Evolutionary conservation across 2,113 vertebrate genomes (phyloP).

Genomic region (Turdus rufiventris): DNA sequence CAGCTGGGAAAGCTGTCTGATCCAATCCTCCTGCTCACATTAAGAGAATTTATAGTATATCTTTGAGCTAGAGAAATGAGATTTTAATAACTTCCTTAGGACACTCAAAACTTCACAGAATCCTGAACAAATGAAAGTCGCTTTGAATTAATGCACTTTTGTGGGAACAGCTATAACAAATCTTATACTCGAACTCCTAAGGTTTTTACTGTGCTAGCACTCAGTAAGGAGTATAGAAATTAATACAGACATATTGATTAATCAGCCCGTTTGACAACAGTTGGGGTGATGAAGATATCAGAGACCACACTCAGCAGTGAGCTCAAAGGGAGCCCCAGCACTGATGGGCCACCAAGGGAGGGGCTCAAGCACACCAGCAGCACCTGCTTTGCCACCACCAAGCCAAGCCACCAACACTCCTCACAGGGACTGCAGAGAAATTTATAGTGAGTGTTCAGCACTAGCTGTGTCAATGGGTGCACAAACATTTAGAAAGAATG

Average conservation of each 20-base stretch:
- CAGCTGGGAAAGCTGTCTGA: not conserved
- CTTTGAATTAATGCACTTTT: not conserved
- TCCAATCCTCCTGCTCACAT: not conserved
- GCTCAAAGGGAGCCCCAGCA: not conserved
- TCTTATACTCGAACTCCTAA: not conserved
- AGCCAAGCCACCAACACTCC: not conserved
- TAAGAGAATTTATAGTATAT: not conserved
- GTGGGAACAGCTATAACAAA: not conserved
- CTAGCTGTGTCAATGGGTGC: not conserved
- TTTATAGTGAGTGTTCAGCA: not conserved
- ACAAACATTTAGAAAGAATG: not conserved
- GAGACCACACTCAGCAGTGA: accelerated
- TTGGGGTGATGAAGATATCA: not conserved
- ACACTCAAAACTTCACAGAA: not conserved
- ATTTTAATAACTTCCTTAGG: not conserved
- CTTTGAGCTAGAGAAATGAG: not conserved
- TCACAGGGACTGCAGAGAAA: not conserved
- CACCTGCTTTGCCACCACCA: not conserved
- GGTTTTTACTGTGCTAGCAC: not conserved
- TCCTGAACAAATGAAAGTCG: not conserved
- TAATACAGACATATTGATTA: not conserved
- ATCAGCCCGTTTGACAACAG: not conserved
- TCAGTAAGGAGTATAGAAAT: not conserved
- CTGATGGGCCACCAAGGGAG: accelerated
- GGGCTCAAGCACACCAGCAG: accelerated